Conservation (phyloP, 2,113 vertebrate species). For the Psittacus erithacus region DNA sequence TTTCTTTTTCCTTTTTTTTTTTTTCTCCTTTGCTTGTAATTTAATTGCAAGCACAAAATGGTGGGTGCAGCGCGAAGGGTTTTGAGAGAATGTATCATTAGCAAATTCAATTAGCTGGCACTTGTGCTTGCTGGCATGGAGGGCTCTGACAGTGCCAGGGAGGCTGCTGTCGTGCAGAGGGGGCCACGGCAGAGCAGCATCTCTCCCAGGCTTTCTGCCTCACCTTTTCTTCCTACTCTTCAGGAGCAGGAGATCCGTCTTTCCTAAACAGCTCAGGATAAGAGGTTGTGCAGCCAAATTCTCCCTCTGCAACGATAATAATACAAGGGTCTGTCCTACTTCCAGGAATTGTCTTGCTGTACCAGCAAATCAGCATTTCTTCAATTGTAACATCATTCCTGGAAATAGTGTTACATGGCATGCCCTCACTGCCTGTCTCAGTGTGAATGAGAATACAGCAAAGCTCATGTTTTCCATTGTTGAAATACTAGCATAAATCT, state of each 20-base stretch:
- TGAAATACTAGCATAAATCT: conserved; percentile 80
- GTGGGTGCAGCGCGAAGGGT: conserved; percentile 36
- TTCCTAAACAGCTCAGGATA: background rate
- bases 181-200: background rate
- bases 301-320: background rate
- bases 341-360: conserved; percentile 71
- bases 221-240: conserved; percentile 17
- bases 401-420: conserved; percentile 73
- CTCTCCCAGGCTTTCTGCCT: conserved; percentile 27
- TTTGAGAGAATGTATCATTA: conserved; percentile 70
- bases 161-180: background rate
- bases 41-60: conserved; percentile 60
- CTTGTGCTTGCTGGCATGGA: conserved; percentile 69
- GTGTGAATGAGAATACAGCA: conserved; percentile 68
- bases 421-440: conserved; percentile 66
- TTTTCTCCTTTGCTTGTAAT: background rate
- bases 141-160: conserved; percentile 42
- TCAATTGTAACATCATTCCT: conserved; percentile 71
- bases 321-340: conserved; percentile 57
- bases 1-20: too few species aligned
- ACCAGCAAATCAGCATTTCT: conserved; percentile 74
- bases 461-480: conserved; percentile 73
- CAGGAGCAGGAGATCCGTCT: background rate
- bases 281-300: background rate
- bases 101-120: conserved; percentile 79